Conservation (phyloP, 2,888 invertebrate genomes). For the Oscheius myriophilus region DNA sequence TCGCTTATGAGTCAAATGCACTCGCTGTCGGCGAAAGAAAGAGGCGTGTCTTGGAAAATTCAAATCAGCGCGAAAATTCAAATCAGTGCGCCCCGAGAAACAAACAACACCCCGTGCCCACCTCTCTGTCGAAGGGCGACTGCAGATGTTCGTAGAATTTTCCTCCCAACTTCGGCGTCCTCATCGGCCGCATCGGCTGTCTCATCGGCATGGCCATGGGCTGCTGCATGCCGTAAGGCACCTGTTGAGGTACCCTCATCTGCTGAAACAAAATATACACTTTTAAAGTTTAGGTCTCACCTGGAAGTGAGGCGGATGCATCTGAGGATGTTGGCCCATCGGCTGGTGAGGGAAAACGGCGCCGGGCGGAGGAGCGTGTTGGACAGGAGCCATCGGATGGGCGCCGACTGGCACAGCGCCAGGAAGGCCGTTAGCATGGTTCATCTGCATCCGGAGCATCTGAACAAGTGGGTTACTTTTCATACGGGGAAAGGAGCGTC, state of each 20-base stretch:
- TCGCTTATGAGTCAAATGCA: too few relatives aligned
- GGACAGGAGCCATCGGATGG: not conserved
- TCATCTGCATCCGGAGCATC: slow-evolving; percentile 22
- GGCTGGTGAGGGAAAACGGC: slow-evolving; percentile 7
- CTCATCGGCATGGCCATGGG: slow-evolving; percentile 17
- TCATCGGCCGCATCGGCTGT: slow-evolving; percentile 21
- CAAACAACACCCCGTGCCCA: too few relatives aligned
- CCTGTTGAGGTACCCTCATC: slow-evolving; percentile 38
- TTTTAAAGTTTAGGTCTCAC: too few relatives aligned
- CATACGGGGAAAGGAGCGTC: too few relatives aligned
- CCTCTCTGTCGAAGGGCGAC: slow-evolving; percentile 21
- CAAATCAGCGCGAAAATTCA: too few relatives aligned
- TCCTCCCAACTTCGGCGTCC: slow-evolving; percentile 23
- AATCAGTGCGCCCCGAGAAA: too few relatives aligned
- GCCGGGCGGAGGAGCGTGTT: slow-evolving; percentile 10
- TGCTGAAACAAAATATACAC: too few relatives aligned
- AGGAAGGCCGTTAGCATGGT: not conserved
- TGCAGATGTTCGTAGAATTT: slow-evolving; percentile 30
- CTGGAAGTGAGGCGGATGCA: slow-evolving; percentile 26
- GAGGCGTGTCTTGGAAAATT: too few relatives aligned
- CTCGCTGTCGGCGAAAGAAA: too few relatives aligned
- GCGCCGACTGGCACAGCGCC: not conserved
- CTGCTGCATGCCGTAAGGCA: slow-evolving; percentile 36
- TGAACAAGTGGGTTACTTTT: not conserved
- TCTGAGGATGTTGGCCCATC: slow-evolving; percentile 6